A percentile compares a stretch with the other conserved stretches of the same genome.
Evolutionary conservation across 37 sponge, comb jelly and placozoan genomes (phyloP).

Genomic region (Ianthella basta): DNA sequence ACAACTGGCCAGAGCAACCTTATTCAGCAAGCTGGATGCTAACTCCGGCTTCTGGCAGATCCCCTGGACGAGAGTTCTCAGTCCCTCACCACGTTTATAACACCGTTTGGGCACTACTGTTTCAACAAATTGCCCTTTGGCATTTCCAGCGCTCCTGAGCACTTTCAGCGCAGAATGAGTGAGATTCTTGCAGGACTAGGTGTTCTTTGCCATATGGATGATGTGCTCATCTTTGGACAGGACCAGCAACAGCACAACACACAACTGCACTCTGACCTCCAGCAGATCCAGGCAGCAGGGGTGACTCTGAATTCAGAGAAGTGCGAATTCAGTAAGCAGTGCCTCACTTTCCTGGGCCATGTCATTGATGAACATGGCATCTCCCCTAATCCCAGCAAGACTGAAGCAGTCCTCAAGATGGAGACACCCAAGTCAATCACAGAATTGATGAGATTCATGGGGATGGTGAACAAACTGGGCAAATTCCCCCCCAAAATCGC

Average conservation of each 20-base stretch:
- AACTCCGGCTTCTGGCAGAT: too few relatives aligned
- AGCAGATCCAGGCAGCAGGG: conserved; percentile 30
- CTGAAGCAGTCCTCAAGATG: background rate
- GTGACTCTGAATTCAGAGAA: conserved; percentile 41
- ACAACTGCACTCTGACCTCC: conserved; percentile 17
- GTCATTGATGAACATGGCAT: conserved; percentile 34
- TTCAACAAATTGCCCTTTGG: too few relatives aligned
- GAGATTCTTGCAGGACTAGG: background rate
- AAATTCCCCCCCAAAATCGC: background rate
- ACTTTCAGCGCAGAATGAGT: conserved; percentile 7
- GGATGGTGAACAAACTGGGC: conserved; percentile 7
- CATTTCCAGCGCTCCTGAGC: conserved; percentile 29
- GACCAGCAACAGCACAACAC: background rate
- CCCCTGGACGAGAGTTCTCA: too few relatives aligned
- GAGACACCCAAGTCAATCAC: background rate
- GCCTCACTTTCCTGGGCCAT: conserved; percentile 40
- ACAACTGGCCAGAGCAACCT: too few relatives aligned
- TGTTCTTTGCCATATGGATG: conserved; percentile 12
- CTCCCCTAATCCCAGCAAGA: too few relatives aligned
- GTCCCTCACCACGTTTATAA: too few relatives aligned
- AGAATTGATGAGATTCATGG: conserved; percentile 9
- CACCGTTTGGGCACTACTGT: too few relatives aligned
- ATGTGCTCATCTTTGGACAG: conserved; percentile 9
- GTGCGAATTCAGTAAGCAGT: conserved; percentile 30
- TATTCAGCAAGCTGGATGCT: too few relatives aligned